phyloP scores from a whole-genome alignment of 2,888 invertebrate genomes.

The Erebia ligea region DNA sequence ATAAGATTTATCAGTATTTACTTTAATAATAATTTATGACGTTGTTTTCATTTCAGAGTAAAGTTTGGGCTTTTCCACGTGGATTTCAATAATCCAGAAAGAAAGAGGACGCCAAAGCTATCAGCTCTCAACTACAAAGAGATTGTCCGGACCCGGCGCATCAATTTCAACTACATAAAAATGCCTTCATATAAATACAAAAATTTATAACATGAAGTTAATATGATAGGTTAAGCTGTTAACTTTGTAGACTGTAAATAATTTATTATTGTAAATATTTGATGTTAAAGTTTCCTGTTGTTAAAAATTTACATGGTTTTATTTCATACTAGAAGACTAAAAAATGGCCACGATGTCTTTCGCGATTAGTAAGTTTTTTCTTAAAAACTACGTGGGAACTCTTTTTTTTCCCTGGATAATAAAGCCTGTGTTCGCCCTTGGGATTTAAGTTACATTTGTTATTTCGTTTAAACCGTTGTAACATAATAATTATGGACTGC shows the following conservation, averaged over 20 bases:
- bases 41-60: conserved; percentile 56
- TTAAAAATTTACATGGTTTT: conserved; percentile 9
- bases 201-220: conserved; percentile 41
- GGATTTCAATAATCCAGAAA: conserved; percentile 68
- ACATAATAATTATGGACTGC: too few species aligned
- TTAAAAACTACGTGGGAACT: too few species aligned
- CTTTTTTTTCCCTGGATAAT: too few species aligned
- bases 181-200: conserved; percentile 45
- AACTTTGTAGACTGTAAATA: conserved; percentile 20
- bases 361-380: too few species aligned
- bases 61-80: conserved; percentile 77
- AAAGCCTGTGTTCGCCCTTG: too few species aligned
- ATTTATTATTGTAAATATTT: conserved; percentile 26
- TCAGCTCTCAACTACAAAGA: conserved; percentile 70
- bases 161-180: conserved; percentile 66
- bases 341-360: too few species aligned
- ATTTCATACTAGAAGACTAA: background rate
- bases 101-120: conserved; percentile 70
- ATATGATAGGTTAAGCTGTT: conserved; percentile 23
- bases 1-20: too few species aligned
- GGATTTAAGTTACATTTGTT: too few species aligned
- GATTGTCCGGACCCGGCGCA: conserved; percentile 63
- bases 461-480: too few species aligned
- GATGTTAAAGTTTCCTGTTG: conserved; percentile 23
- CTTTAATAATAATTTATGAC: too few species aligned